Base-by-base conservation (phyloP, 2,113 vertebrate genomes). In the Entosphenus tridentatus region DNA sequence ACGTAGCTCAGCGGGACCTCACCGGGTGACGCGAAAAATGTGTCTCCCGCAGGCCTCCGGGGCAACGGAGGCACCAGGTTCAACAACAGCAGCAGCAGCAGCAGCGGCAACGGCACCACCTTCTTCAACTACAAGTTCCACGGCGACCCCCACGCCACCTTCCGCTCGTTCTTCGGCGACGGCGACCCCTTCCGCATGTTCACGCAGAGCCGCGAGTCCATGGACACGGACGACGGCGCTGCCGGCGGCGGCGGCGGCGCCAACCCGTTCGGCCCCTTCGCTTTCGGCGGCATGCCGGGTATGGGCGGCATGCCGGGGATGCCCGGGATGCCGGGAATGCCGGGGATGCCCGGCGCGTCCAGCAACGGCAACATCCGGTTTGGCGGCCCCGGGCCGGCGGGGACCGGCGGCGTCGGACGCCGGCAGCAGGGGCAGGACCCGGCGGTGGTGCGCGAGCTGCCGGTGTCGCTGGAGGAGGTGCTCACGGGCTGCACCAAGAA, bases 141-240 rank as follows among this genome's bases (percentile, higher is more conserved):
- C 0, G 92, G 93, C 71, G 91, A 97, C 77, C 92, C 92, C 6
- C 93, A 98, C 0, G 93, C 93, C 72, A 98, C 93, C 56, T 98
- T 98, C 0, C 89, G 89, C 0, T 95, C 93, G 72, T 98, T 98
- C 81, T 98, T 98, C 0, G 92, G 93, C 3, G 92, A 90, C 74
- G 92, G 89, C 79, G 96, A 93, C 76, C 92, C 93, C 71, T 98
- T 98, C 0, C 90, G 96, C 76, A 86, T 98, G 80, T 96, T 98
- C 77, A 96, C 96, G 1, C 70, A 84, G 95, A 10, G 77, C 85
- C 69, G 89, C 95, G 59, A 65, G 9, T 14, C 59, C 59, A 65
- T 65, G 59, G 59, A 65, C 59, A 10, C 18, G n/a, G 59, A 65
- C 18, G 21, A 39, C 21, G 21, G 21, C 21, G 21, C 3, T 1